Percentiles rank a stretch among this genome's conserved stretches.
Evolutionary conservation across 1,140 invertebrate species (phyloP).

Genomic region (Listronotus bonariensis): DNA sequence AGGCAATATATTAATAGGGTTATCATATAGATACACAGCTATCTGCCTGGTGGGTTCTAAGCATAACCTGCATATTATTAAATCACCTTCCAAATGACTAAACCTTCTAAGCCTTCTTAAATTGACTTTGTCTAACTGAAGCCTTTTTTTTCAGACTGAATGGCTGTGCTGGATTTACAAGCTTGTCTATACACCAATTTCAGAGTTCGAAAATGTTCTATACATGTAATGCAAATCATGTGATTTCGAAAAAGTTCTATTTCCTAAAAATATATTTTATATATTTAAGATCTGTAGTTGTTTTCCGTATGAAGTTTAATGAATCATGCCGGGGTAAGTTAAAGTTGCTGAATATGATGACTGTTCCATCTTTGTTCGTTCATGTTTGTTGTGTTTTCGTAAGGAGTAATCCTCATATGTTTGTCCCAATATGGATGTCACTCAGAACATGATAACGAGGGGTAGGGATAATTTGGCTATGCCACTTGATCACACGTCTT

Average conservation of each 20-base stretch:
- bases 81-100: neutral
- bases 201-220: neutral
- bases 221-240: neutral
- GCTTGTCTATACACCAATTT: neutral
- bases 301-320: no score
- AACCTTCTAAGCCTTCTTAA: neutral
- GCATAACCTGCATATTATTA: constrained; percentile 4
- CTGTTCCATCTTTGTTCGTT: no score
- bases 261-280: constrained; percentile 9
- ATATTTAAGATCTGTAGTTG: no score
- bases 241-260: constrained; percentile 3
- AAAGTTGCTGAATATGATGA: no score
- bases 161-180: neutral
- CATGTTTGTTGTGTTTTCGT: no score
- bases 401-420: no score
- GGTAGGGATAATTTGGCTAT: no score
- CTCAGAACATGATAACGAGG: no score
- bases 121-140: neutral
- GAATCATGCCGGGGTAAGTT: no score
- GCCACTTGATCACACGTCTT: no score
- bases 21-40: constrained; percentile 6
- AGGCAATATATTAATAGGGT: neutral
- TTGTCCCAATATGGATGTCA: no score
- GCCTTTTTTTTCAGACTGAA: no score
- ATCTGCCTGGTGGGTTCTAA: constrained; percentile 4